Percentiles rank a stretch among this genome's conserved stretches.
Conservation (phyloP, 37 sponge, comb jelly and placozoan species). For the Oscarella lobularis region DNA sequence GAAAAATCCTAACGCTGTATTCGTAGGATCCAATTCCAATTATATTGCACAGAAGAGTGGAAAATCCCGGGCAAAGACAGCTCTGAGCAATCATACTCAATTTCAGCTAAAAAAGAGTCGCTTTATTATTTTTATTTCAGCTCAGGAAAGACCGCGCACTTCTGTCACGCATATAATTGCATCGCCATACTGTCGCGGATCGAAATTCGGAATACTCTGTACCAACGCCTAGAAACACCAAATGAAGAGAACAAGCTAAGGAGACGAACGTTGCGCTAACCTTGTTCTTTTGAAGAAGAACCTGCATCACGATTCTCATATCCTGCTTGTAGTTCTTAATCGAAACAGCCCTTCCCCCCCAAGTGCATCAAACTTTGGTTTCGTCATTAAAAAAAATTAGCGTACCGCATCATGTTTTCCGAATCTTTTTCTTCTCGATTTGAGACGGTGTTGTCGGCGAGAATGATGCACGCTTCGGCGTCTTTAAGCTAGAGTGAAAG, state of each 20-base stretch:
- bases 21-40: constrained; percentile 17
- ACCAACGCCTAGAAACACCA: constrained; percentile 9
- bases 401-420: constrained; percentile 39
- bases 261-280: background rate
- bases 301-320: constrained; percentile 53
- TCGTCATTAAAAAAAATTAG: background rate
- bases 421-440: constrained; percentile 36
- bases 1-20: too few relatives aligned
- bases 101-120: too few relatives aligned
- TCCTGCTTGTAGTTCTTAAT: constrained; percentile 42
- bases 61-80: constrained; percentile 66
- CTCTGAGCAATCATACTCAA: constrained; percentile 57
- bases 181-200: constrained; percentile 12
- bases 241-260: background rate
- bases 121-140: too few relatives aligned
- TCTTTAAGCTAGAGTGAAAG: too few relatives aligned
- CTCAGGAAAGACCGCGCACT: too few relatives aligned
- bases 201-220: constrained; percentile 33
- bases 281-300: constrained; percentile 27
- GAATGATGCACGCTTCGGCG: constrained; percentile 43
- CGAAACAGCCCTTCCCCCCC: constrained; percentile 21
- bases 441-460: constrained; percentile 28
- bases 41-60: constrained; percentile 61
- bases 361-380: too few relatives aligned
- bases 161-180: constrained; percentile 55